Conservation (phyloP, 2,113 vertebrate genomes). For the Limnothrissa miodon region DNA sequence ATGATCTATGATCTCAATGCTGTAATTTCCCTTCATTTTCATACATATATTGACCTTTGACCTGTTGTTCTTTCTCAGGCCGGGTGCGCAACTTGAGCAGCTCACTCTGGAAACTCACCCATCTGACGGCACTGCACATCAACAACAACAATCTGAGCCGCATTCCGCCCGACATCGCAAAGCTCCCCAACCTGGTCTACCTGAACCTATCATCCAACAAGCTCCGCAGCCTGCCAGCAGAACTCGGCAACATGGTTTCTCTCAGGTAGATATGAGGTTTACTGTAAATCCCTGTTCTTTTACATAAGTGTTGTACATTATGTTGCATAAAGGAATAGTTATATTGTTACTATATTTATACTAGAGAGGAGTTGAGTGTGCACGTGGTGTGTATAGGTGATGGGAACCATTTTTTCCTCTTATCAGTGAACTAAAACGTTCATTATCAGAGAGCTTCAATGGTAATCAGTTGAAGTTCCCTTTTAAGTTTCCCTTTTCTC, state of each 20-base stretch:
- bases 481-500: conserved; percentile 10
- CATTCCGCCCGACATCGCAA: conserved; percentile 97
- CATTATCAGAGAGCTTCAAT: neutral
- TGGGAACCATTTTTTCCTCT: neutral
- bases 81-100: conserved; percentile 92
- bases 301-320: neutral
- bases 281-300: neutral
- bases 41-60: neutral
- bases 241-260: conserved; percentile 99
- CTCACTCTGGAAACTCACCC: conserved; percentile 93
- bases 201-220: conserved; percentile 99
- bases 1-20: too few relatives aligned
- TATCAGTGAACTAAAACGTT: neutral
- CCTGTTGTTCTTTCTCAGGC: conserved; percentile 68
- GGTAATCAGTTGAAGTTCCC: neutral
- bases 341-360: neutral
- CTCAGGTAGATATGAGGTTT: conserved; percentile 81
- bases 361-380: neutral
- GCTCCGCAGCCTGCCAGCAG: conserved; percentile 98
- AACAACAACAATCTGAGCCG: conserved; percentile 97
- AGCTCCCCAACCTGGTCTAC: conserved; percentile 96
- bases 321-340: neutral
- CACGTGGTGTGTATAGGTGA: neutral
- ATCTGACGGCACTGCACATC: conserved; percentile 96
- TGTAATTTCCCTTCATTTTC: neutral